Conservation (phyloP, 2,888 invertebrate genomes). For the Elegia similella region DNA sequence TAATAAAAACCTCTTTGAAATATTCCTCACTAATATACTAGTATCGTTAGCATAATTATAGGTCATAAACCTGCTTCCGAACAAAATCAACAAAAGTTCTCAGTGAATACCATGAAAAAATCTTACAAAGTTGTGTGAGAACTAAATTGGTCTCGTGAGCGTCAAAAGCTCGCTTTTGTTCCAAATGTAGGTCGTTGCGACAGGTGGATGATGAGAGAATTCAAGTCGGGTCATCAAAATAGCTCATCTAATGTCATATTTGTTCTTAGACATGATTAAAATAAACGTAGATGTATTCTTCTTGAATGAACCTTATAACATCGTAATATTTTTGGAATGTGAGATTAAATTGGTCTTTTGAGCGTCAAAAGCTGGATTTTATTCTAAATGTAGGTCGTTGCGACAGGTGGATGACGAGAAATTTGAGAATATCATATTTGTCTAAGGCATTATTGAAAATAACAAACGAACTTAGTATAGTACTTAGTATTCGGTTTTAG, state of each 20-base stretch:
- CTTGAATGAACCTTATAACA: too few species aligned
- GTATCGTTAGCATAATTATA: background rate
- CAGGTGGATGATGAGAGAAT: conserved; percentile 10
- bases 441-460: too few species aligned
- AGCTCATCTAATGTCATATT: background rate
- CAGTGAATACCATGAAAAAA: conserved; percentile 1
- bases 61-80: background rate
- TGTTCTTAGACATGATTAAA: background rate
- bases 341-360: background rate
- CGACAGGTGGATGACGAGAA: background rate
- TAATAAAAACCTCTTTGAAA: too few species aligned
- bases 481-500: too few species aligned
- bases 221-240: background rate
- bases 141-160: conserved; percentile 14
- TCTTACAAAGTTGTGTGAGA: conserved; percentile 14
- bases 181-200: conserved; percentile 41
- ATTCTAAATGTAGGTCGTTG: background rate
- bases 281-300: too few species aligned
- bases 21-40: background rate
- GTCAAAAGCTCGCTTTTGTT: conserved; percentile 22
- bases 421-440: too few species aligned
- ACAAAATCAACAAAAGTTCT: background rate
- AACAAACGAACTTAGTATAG: too few species aligned
- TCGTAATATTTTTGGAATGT: too few species aligned
- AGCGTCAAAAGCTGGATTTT: background rate